phyloP scores from a whole-genome alignment of 1,140 invertebrate species.

The Plectus sambesii region DNA sequence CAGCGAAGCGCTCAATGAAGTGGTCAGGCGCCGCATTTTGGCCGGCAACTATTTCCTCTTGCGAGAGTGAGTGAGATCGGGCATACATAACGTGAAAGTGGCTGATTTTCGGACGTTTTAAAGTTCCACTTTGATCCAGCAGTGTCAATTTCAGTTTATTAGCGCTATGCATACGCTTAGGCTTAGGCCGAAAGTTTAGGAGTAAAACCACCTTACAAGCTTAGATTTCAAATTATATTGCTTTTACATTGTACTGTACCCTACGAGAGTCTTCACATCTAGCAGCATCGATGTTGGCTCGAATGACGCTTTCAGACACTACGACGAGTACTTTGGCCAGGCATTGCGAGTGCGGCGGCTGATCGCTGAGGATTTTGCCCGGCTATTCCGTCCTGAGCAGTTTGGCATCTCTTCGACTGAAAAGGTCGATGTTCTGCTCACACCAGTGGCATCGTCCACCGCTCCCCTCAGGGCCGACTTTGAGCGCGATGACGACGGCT shows the following conservation, averaged over 20 bases:
- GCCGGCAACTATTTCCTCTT: constrained; percentile 93
- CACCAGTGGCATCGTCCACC: constrained; percentile 74
- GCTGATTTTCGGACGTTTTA: constrained; percentile 11
- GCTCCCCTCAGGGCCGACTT: constrained; percentile 73
- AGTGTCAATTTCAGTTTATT: too few species aligned
- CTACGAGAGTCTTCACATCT: too few species aligned
- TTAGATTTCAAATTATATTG: too few species aligned
- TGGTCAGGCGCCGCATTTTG: constrained; percentile 82
- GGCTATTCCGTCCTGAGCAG: too few species aligned
- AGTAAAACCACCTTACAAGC: too few species aligned
- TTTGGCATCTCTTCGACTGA: too few species aligned
- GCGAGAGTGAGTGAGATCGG: constrained; percentile 51
- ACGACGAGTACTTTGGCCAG: constrained; percentile 79
- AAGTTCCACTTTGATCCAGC: constrained; percentile 22
- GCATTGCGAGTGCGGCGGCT: constrained; percentile 75
- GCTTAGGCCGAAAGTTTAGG: too few species aligned
- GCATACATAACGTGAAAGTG: background rate
- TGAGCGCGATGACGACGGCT: constrained; percentile 52
- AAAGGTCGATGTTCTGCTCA: constrained; percentile 69
- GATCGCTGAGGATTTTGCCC: constrained; percentile 73
- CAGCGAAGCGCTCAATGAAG: constrained; percentile 63
- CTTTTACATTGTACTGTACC: too few species aligned
- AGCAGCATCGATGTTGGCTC: too few species aligned
- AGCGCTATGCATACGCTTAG: too few species aligned
- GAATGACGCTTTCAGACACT: too few species aligned